Evolutionary conservation across 2,113 vertebrate species (phyloP).

Genomic region (Felis chaus): DNA sequence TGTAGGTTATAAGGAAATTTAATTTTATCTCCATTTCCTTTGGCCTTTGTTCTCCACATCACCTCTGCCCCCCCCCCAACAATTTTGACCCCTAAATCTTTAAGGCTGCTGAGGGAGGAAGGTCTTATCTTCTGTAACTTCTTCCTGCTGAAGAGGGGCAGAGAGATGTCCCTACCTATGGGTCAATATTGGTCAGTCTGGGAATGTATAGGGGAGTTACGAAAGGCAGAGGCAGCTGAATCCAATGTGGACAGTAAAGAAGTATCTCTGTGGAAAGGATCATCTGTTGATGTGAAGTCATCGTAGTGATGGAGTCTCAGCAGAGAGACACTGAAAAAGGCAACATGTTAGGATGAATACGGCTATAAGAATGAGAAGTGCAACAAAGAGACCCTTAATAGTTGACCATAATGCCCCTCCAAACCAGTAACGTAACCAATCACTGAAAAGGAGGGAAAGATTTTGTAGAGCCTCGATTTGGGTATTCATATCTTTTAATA

Average conservation of each 20-base stretch:
- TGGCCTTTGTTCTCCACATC: too few species aligned
- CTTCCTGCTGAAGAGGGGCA: too few species aligned
- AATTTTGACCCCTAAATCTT: too few species aligned
- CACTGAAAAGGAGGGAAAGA: background rate
- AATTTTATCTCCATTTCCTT: background rate
- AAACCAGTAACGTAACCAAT: background rate
- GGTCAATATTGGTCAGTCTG: background rate
- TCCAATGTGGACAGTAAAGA: background rate
- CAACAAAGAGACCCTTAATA: background rate
- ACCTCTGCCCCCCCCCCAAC: too few species aligned
- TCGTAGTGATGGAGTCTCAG: background rate
- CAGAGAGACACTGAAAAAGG: background rate
- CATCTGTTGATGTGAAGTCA: background rate
- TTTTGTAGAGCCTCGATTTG: background rate
- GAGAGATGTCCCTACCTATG: too few species aligned
- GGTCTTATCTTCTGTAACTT: too few species aligned
- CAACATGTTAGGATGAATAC: background rate
- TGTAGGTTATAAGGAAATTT: too few species aligned
- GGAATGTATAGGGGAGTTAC: background rate
- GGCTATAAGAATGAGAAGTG: background rate
- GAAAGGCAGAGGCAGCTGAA: background rate
- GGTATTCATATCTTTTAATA: background rate
- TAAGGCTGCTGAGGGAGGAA: too few species aligned
- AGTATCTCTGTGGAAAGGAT: background rate
- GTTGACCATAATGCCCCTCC: background rate